phyloP scores from a whole-genome alignment of 1,140 invertebrate species.

The Cyrtorhinus lividipennis region DNA sequence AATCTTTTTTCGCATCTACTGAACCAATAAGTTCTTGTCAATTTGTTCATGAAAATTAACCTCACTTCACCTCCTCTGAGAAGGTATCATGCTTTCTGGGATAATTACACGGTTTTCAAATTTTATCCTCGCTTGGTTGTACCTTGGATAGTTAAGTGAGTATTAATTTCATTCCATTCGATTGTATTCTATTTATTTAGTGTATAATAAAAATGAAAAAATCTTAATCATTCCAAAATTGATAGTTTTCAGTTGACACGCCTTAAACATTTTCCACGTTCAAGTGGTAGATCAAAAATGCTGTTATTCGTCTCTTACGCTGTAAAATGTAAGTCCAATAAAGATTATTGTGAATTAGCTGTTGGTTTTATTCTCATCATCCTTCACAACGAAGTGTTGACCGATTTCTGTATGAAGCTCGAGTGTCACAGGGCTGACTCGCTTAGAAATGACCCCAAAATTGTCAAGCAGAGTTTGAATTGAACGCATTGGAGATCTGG shows the following conservation, averaged over 20 bases:
- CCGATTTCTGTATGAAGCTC: too few species aligned
- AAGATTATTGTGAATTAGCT: constrained; percentile 2
- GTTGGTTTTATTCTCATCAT: too few species aligned
- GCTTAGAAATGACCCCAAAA: too few species aligned
- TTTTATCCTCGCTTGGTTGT: not conserved
- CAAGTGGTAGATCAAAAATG: not conserved
- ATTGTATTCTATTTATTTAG: not conserved
- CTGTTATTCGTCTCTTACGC: not conserved
- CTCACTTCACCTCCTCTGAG: not conserved
- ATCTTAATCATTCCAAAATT: not conserved
- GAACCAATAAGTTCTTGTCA: not conserved
- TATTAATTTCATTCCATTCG: not conserved
- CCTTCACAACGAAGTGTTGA: too few species aligned
- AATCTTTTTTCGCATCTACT: not conserved
- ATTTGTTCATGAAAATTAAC: not conserved
- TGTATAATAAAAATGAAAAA: not conserved
- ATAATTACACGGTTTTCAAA: not conserved
- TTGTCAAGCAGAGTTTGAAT: too few species aligned
- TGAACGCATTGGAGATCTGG: too few species aligned
- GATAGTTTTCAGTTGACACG: not conserved
- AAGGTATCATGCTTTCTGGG: not conserved
- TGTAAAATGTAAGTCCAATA: not conserved
- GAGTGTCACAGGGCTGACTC: too few species aligned
- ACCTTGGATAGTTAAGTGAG: not conserved
- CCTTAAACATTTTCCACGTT: not conserved